Evolutionary conservation across 1,140 invertebrate species (phyloP), one percentile per base, ranked within the genome.

Genomic region (Heliconius hewitsoni): DNA sequence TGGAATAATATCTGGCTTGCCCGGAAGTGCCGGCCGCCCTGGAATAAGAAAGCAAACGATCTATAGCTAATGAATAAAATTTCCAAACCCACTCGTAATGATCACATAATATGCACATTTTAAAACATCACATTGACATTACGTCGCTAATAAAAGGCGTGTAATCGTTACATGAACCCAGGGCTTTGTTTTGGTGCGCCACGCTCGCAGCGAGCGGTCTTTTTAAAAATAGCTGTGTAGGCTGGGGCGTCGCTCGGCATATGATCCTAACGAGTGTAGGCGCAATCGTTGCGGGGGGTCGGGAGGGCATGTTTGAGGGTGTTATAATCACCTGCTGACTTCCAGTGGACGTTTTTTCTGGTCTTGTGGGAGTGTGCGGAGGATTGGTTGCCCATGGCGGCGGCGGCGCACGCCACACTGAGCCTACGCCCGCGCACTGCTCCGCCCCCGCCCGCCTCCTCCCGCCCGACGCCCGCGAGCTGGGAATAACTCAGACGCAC

Each of bases 21-120:
- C 97, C 13, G 98, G 97, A 71, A 96, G 95, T 46, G 96, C 95
- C 74, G 97, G 97, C 78, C 96, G 95, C 84, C 97, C 97, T 98
- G 94, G 73, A 95, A 95, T 77, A 72, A 85, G 72, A 84, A 75
- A 78, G 76, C 42, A 72, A n/a, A 70, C 60, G 8, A 30, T 66
- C 60, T 66, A 27, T 66, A 66, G 23, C 0, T 0, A 30, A 16
- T 27, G 13, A 16, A 66, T 9, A 60, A 23, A 60, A 27, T 60
- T 60, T 66, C 60, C 60, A 66, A 27, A 6, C 23, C 13, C 23
- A 9, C 9, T 30, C 55, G 23, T 30, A 30, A 66, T 66, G 1
- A 27, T 66, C 60, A 30, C 60, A 66, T 27, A 66, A 66, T 66
- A 66, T 66, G 13, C 27, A 27, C 11, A 66, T 66, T 23, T 66